phyloP scores from a whole-genome alignment of 2,888 invertebrate genomes.

The Lamellibrachia columna region DNA sequence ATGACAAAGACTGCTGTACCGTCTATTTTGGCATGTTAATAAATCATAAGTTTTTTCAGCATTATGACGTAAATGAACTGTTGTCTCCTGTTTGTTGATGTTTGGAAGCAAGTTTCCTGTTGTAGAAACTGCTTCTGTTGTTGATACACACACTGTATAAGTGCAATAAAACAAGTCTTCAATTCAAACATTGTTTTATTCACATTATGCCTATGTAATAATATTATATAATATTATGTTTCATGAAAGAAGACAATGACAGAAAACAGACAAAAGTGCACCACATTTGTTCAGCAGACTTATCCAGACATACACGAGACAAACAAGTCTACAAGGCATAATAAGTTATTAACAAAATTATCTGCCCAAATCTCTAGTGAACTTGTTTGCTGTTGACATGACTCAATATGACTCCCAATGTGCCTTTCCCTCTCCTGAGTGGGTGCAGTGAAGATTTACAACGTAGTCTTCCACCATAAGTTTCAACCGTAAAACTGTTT shows the following conservation, averaged over 20 bases:
- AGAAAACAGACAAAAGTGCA: neutral
- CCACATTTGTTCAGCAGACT: slow-evolving; percentile 6
- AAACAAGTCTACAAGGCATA: neutral
- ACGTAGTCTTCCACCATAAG: neutral
- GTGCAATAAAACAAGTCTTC: neutral
- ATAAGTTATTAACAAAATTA: neutral
- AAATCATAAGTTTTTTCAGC: too few species aligned
- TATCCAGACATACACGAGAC: neutral
- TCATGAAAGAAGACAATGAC: neutral
- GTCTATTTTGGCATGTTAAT: too few species aligned
- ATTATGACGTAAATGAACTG: neutral
- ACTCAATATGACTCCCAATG: neutral
- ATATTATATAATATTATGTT: neutral
- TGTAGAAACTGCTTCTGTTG: neutral
- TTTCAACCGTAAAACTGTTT: neutral
- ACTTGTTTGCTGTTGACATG: neutral
- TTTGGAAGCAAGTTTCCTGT: slow-evolving; percentile 7
- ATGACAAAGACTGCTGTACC: too few species aligned
- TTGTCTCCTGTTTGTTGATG: neutral
- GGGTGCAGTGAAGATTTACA: neutral
- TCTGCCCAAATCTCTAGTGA: neutral
- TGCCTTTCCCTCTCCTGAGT: neutral
- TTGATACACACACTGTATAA: neutral
- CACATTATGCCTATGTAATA: neutral
- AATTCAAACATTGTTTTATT: slow-evolving; percentile 6